Evolutionary conservation across 1,140 invertebrate genomes (phyloP).

Genomic region (Cydia pomonella): DNA sequence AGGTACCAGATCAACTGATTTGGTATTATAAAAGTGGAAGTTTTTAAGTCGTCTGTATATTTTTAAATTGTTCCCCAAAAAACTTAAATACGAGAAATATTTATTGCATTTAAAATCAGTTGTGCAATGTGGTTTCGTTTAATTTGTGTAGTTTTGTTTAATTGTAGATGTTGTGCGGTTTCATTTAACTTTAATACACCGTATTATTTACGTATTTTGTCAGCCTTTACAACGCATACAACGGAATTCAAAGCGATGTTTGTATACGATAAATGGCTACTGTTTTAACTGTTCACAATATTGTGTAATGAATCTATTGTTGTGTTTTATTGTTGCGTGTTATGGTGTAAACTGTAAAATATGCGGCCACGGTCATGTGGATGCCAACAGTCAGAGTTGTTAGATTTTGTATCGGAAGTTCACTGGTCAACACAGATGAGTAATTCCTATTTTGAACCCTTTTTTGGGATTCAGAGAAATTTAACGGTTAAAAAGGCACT

Average conservation of each 20-base stretch:
- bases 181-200: too few relatives aligned
- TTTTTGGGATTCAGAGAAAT: not conserved
- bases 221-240: not conserved
- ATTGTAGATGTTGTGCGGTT: too few relatives aligned
- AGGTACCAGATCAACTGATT: too few relatives aligned
- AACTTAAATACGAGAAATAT: too few relatives aligned
- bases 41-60: too few relatives aligned
- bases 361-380: not conserved
- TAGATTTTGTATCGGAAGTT: not conserved
- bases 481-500: too few relatives aligned
- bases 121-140: too few relatives aligned
- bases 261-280: not conserved
- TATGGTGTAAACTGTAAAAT: not conserved
- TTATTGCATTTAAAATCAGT: too few relatives aligned
- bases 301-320: not conserved
- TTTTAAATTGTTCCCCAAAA: too few relatives aligned
- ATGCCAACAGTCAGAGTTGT: not conserved
- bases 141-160: too few relatives aligned
- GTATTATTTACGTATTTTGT: too few relatives aligned
- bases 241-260: not conserved
- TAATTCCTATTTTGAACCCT: not conserved
- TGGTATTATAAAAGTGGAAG: too few relatives aligned
- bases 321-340: slow-evolving; percentile 7
- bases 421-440: not conserved
- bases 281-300: slow-evolving; percentile 1